Base-by-base conservation (phyloP, 2,113 vertebrate species). In the Rana temporaria region DNA sequence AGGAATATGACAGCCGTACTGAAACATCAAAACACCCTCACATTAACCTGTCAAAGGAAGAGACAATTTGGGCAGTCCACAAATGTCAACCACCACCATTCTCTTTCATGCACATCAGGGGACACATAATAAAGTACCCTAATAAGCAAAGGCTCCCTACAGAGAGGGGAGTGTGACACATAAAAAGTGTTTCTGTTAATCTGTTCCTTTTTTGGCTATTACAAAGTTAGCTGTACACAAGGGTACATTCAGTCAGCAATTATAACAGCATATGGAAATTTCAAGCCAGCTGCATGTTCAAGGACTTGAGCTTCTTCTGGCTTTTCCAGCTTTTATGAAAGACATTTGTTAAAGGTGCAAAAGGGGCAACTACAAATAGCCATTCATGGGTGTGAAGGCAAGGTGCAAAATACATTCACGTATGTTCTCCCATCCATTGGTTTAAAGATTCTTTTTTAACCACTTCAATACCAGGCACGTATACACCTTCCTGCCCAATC, bases 211-310 rank as follows among this genome's bases (percentile, higher is more conserved):
- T 84, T 77, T 0, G 4, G 78, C 3, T 79, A 42, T 60, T 0
- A 0, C 62, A 70, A 60, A 86, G 57, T 84, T 16, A 19, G 85
- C 59, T 24, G n/a, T 2, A 24, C 9, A 15, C 1, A 0, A 12
- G 24, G 19, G 38, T 84, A 78, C 87, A 53, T 32, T 81, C 65
- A 59, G 32, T 64, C 64, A 78, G 60, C 85, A 86, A 84, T 22
- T 65, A 57, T 69, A 82, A 77, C 84, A 71, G 64, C 3, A 84
- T 66, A 76, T 83, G 55, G 63, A 64, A 68, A 16, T 80, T 24
- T 34, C 2, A 78, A 79, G 79, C 69, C 72, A 84, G 60, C 56
- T 73, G 52, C 0, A 0, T 56, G 42, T 0, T n/a, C 82, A 56
- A 68, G 34, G 53, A 6, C 17, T 86, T 78, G 63, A 15, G 18